Base-by-base conservation (phyloP, 1,140 invertebrate genomes). In the Latrodectus geometricus region DNA sequence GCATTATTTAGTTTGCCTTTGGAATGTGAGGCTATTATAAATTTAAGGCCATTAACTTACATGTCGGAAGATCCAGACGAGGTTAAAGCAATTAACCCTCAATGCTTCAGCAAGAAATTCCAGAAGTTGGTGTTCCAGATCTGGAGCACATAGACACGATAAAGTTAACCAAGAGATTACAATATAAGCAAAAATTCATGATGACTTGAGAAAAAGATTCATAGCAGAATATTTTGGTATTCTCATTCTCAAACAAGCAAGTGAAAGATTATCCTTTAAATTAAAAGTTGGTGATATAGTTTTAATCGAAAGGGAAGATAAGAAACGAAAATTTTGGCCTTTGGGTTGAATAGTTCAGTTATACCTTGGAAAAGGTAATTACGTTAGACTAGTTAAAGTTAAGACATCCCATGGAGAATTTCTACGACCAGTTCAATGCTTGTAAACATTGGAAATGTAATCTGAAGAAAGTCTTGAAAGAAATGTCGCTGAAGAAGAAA, bases 1-100 rank as follows among this genome's bases (percentile, higher is more conserved):
- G 68, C 5, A 35, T 73, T 56, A 48, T 86, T n/a, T n/a, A n/a
- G n/a, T n/a, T n/a, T n/a, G n/a, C n/a, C n/a, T n/a, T 8, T 65
- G 75, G 21, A 20, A 79, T 48, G 11, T 17, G 77, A 79, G 35
- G 61, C 56, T 49, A 23, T 79, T 9, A 66, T 79, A 23, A 79
- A 79, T 49, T 21, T 11, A 66, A 11, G 54, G n/a, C 77, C 77
- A 14, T 15, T 79, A 11, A 73, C 76, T 15, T 78, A 73, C 17
- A 15, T 72, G 8, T 78, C 66, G 0, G 69, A 78, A 4, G 23
- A 86, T 86, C 70, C 76, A 14, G 8, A 66, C 9, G n/a, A n/a
- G n/a, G n/a, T n/a, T n/a, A n/a, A n/a, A n/a, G n/a, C n/a, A n/a
- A n/a, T n/a, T n/a, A n/a, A 7, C 52, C 77, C 5, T 65, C 8